Evolutionary conservation across 2,797 vertebrate genomes (phyloP).

Genomic region (Syngnathus acus): DNA sequence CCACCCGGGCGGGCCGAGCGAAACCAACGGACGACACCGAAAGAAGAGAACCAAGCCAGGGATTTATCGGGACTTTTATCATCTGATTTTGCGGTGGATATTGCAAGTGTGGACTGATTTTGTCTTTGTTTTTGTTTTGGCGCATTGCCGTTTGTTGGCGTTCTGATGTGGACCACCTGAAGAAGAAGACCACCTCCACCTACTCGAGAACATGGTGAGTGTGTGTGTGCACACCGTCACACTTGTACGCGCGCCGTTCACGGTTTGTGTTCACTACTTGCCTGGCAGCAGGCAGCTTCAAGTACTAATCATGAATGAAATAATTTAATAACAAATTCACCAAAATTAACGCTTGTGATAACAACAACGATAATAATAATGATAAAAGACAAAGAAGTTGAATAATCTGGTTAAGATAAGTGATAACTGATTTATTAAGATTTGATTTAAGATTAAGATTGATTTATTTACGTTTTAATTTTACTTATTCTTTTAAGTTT

Average conservation of each 20-base stretch:
- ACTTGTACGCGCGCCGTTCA: neutral
- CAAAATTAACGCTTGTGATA: neutral
- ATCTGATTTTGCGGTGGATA: neutral
- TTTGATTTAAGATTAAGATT: neutral
- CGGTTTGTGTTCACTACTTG: constrained; percentile 6
- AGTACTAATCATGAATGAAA: neutral
- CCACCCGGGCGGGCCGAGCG: neutral
- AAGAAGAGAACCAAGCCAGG: neutral
- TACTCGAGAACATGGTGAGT: constrained; percentile 1
- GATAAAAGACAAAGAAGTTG: neutral
- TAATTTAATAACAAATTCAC: neutral
- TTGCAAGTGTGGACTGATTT: neutral
- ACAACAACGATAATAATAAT: neutral
- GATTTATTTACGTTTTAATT: neutral
- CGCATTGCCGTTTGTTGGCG: neutral
- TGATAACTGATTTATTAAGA: neutral
- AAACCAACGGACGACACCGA: neutral
- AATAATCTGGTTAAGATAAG: neutral
- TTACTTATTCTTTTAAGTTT: neutral
- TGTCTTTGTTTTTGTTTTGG: neutral
- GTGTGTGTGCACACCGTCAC: neutral
- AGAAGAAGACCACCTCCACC: neutral
- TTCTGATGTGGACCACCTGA: neutral
- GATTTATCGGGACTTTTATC: constrained; percentile 3
- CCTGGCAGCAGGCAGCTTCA: too few species aligned